Evolutionary conservation across 1,140 invertebrate species (phyloP), one percentile per base, ranked within the genome.

Genomic region (Bacillus rossius): DNA sequence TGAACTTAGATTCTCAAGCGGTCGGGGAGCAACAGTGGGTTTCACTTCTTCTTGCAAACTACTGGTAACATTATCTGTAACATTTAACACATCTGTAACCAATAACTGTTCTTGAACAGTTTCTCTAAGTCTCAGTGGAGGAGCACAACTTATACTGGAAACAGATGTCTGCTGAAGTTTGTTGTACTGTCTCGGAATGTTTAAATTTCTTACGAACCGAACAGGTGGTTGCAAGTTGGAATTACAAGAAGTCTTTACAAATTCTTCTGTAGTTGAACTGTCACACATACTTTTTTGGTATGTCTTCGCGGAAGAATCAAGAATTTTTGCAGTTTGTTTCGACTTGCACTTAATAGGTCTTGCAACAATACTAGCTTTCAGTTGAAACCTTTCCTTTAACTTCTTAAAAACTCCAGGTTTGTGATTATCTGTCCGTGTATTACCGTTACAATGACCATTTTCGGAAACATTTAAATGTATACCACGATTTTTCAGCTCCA

Each of bases 301-400:
- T 34, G n/a, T 37, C 4, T 26, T 34, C 25, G 25, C 41, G 2
- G 40, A 57, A 0, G 55, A 17, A 17, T 57, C 55, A 13, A 40
- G 42, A 50, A 26, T 38, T 43, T 55, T 55, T 16, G 38, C 23
- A 2, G 43, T 49, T 10, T 57, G 55, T 34, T 57, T 57, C n/a
- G 55, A 57, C 49, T 57, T 57, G 17, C 55, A 57, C 10, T 29
- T 19, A 16, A 57, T 20, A 14, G 55, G 55, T 17, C 43, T 57
- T 19, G 13, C 14, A 26, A 26, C 26, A 10, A 57, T 2, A 20
- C 43, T 57, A 20, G 55, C 41, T 22, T 29, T 57, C 2, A 47
- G 20, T 38, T 57, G 55, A 26, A 57, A 43, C 49, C 45, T 48
- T 23, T 47, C 26, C 20, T 50, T 57, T 47, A 57, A 38, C 17